Evolutionary conservation across 2,797 vertebrate genomes (phyloP), one percentile per base, ranked within the genome.

Genomic region (Epinephelus malabaricus): DNA sequence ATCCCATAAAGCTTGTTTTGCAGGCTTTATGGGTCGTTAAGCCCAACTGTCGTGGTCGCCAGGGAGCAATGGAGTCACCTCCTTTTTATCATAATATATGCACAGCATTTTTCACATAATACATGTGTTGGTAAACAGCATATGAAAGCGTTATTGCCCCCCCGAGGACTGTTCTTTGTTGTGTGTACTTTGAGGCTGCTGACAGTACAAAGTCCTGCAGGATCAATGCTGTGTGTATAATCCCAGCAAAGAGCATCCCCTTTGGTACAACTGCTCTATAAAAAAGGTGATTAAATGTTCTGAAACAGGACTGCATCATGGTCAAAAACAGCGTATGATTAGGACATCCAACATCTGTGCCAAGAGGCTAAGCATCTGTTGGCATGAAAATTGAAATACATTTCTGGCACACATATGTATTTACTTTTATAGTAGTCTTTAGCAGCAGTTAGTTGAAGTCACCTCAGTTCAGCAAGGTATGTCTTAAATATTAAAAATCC

Each of bases 281-380:
- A 59, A 70, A 69, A 70, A 23, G 56, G 30, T 53, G 76, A 73
- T 72, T 76, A 64, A 69, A 82, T 49, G 19, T 56, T 53, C 58
- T 27, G 23, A 30, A 65, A 21, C 43, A 40, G 46, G 40, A 54
- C 45, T 27, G 38, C 46, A 27, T 2, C 0, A 2, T 1, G 12
- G 66, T 40, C 61, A 25, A 21, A 55, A 55, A 3, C 40, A 50
- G 43, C 11, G 38, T 6, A 18, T 11, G 12, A 56, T 50, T 2
- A 13, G 30, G 21, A 68, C 21, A 18, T 63, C 51, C 18, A 40
- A 47, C 46, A 17, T 47, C 46, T 15, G 5, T 15, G 46, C 19
- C 10, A 56, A 50, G 46, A 15, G 9, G 19, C 49, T 12, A 55
- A 67, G 50, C 56, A 18, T 30, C 18, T 7, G 7, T 19, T 61